Conservation (phyloP, 2,888 invertebrate species). For the Neelides folsomi region DNA sequence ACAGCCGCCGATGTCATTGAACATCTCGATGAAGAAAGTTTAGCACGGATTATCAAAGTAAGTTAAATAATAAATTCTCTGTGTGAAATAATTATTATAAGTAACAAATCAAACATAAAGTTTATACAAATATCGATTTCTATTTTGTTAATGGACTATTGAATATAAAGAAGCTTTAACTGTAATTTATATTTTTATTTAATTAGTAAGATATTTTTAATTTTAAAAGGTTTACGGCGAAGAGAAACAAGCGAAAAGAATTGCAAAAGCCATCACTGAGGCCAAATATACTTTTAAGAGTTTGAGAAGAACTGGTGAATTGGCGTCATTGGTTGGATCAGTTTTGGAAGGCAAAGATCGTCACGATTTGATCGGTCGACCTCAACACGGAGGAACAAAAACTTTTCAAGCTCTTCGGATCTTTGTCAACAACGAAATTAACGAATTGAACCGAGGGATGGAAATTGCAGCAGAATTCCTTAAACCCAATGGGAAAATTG, state of each 20-base stretch:
- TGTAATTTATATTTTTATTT: not conserved
- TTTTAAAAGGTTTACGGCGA: slow-evolving; percentile 62
- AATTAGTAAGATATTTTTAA: not conserved
- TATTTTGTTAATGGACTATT: not conserved
- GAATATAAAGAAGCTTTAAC: not conserved
- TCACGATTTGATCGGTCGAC: slow-evolving; percentile 59
- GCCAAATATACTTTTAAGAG: slow-evolving; percentile 59
- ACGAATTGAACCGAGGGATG: slow-evolving; percentile 82
- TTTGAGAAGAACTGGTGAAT: slow-evolving; percentile 66
- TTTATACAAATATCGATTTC: not conserved
- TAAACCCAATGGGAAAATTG: slow-evolving; percentile 61
- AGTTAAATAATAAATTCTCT: no score
- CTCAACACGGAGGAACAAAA: slow-evolving; percentile 73
- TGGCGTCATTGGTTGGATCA: slow-evolving; percentile 58
- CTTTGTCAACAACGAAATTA: slow-evolving; percentile 90
- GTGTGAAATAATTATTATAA: not conserved
- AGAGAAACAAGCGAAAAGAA: slow-evolving; percentile 71
- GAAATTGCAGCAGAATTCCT: slow-evolving; percentile 59
- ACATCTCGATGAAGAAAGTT: slow-evolving; percentile 58
- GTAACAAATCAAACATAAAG: not conserved
- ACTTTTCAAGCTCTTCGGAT: slow-evolving; percentile 86
- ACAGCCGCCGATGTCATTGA: slow-evolving; percentile 80
- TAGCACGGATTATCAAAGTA: slow-evolving; percentile 61
- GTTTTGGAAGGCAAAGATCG: slow-evolving; percentile 43
- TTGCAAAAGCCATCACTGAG: slow-evolving; percentile 75